Conservation (phyloP, 2,113 vertebrate species). For the Sigmodon hispidus region DNA sequence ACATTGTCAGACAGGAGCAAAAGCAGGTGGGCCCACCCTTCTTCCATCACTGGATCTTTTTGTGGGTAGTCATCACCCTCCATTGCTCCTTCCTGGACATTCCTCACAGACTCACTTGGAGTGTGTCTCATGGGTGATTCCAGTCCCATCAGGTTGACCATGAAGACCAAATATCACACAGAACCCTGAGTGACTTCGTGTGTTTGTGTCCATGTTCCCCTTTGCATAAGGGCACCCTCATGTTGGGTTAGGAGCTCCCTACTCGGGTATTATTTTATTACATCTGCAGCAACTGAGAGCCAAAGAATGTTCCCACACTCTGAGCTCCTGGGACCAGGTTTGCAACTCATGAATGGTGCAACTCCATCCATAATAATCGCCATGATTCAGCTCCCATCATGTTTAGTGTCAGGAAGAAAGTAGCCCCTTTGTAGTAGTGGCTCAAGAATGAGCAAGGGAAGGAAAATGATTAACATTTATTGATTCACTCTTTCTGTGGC, state of each 20-base stretch:
- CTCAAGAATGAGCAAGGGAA: not conserved
- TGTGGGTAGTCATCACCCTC: too few species aligned
- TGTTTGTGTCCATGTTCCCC: not conserved
- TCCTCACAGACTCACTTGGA: not conserved
- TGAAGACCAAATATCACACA: not conserved
- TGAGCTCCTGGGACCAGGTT: not conserved
- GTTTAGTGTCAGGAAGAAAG: not conserved
- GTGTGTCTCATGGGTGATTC: not conserved
- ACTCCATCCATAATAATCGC: not conserved
- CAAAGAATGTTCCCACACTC: not conserved
- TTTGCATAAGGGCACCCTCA: not conserved
- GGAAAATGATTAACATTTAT: not conserved
- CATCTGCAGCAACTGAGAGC: not conserved
- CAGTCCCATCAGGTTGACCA: not conserved
- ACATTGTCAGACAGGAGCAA: not conserved
- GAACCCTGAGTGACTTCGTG: too few species aligned
- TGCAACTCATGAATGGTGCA: not conserved
- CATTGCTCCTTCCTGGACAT: not conserved
- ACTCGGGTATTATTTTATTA: too few species aligned
- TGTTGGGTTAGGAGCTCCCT: not conserved
- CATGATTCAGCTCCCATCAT: not conserved
- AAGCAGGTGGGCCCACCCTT: not conserved
- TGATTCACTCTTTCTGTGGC: not conserved
- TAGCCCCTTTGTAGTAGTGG: fast-evolving
- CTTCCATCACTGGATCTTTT: too few species aligned